These are phyloP conservation scores for Zenarchopterus dispar DNA, from an alignment of 2,797 vertebrate genomes.

Conservation along the genomic window DNA sequence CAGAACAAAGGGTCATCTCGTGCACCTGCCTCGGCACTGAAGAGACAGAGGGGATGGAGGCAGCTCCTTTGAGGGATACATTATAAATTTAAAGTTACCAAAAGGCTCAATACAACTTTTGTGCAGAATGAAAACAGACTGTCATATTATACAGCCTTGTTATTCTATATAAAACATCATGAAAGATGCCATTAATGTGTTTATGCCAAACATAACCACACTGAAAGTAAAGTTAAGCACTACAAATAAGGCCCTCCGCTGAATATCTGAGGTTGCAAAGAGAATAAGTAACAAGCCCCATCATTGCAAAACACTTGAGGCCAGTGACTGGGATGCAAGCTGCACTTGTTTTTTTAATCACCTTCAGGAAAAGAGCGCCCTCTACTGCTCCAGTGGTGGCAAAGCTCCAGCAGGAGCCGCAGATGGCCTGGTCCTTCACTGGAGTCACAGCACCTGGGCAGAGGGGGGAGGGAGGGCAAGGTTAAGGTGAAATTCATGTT, in stretches of 20 bases:
- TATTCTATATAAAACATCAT: too few species aligned
- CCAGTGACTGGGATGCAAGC: not conserved
- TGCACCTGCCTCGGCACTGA: not conserved
- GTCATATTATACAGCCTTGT: too few species aligned
- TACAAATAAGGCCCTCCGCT: conserved; percentile 3
- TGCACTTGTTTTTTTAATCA: conserved; percentile 37
- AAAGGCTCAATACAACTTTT: too few species aligned
- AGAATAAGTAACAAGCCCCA: conserved; percentile 3
- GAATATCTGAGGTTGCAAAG: conserved; percentile 35
- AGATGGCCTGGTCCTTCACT: conserved; percentile 85
- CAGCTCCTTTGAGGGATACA: not conserved
- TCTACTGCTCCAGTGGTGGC: conserved; percentile 84
- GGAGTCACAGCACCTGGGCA: conserved; percentile 83
- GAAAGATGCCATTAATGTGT: not conserved
- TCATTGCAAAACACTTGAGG: conserved; percentile 3
- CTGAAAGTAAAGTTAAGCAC: conserved; percentile 3
- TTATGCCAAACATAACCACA: not conserved
- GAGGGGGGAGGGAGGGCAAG: conserved; percentile 9
- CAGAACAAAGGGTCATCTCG: conserved; percentile 14
- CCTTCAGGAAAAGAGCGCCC: conserved; percentile 87
- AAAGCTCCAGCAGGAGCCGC: conserved; percentile 87
- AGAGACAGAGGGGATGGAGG: not conserved
- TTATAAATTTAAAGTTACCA: not conserved
- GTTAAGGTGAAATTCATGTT: not conserved
- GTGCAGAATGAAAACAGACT: too few species aligned